Evolutionary conservation across 2,113 vertebrate genomes (phyloP), one percentile per base, ranked within the genome.

Genomic region (Anolis carolinensis): DNA sequence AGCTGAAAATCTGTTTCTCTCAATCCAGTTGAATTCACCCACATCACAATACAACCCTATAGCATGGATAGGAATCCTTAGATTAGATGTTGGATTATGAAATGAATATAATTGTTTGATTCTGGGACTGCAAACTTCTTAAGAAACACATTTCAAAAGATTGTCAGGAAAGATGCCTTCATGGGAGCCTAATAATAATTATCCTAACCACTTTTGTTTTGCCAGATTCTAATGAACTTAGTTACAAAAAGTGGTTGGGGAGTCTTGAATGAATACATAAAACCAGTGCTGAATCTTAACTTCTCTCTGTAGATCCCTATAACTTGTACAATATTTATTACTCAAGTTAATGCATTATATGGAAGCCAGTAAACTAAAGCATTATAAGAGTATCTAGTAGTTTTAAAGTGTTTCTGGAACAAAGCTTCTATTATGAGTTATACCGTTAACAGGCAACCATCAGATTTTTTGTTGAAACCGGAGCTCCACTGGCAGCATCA

Each of bases 351-450:
- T 91, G 62, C 84, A 91, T 87, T 92, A 65, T 92, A 91, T 93
- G 62, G 89, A 90, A 76, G 90, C 89, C 90, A 93, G 90, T 88
- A 89, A 91, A 89, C 83, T 88, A 78, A 90, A 91, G 89, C 86
- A 88, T 9, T 87, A 82, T 0, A 36, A 90, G 88, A 86, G 67
- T 79, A 62, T 81, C 84, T 34, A 2, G 85, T 91, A 90, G 87
- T 89, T 94, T 93, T 94, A 94, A 93, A 94, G 91, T 89, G 87
- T 87, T 25, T 88, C 74, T 82, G 89, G 92, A 94, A 95, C 94
- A 95, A 95, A 94, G 95, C 90, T 91, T 91, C 95, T 93, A 92
- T 94, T 95, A 93, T 95, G 95, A 95, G 92, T 93, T 94, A 94
- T 89, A 85, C 91, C 91, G 86, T 94, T 92, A 91, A 90, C 91